Evolutionary conservation across 1,140 invertebrate species (phyloP), one percentile per base, ranked within the genome.

Genomic region (Battus philenor): DNA sequence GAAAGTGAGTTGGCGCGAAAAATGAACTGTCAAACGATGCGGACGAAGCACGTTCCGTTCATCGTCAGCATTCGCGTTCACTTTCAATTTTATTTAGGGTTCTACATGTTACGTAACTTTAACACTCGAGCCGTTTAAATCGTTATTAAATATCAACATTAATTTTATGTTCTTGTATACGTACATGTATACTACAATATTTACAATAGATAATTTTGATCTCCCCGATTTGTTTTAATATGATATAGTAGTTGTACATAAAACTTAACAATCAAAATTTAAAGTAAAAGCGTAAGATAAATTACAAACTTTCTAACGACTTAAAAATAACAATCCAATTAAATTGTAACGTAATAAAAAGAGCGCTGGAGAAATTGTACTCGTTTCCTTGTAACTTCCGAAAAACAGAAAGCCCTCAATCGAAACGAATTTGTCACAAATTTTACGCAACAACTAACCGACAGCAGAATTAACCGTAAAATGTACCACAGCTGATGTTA

Each of bases 1-100:
- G 59, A 63, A 63, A 63, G 59, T 59, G 52, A 56, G 51, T 56
- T 49, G 55, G 55, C 55, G 55, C 34, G 50, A 48, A 50, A 53
- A 52, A 59, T 59, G 44, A 50, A 43, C 51, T 53, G 59, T 55
- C 56, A 58, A 54, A 50, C 49, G 12, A 22, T 34, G 38, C 38
- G 36, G 24, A 9, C 13, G 24, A 15, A n/a, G 38, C 38, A 41
- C 15, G 38, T 41, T 41, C 24, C 24, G 38, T 41, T 41, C 12
- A n/a, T 5, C 26, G 38, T 15, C 12, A 6, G 43, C 51, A 49
- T 49, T 58, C 46, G 29, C 34, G 33, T 52, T 51, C 41, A 52
- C 52, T 59, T 50, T 60, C 47, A 32, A 10, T 57, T 60, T 60
- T 49, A 13, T 58, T 44, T 32, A 44, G 16, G 18, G 38, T 31